These are phyloP conservation scores for Eulemur rubriventer DNA, from an alignment of 2,797 vertebrate genomes.

Conservation along the genomic window DNA sequence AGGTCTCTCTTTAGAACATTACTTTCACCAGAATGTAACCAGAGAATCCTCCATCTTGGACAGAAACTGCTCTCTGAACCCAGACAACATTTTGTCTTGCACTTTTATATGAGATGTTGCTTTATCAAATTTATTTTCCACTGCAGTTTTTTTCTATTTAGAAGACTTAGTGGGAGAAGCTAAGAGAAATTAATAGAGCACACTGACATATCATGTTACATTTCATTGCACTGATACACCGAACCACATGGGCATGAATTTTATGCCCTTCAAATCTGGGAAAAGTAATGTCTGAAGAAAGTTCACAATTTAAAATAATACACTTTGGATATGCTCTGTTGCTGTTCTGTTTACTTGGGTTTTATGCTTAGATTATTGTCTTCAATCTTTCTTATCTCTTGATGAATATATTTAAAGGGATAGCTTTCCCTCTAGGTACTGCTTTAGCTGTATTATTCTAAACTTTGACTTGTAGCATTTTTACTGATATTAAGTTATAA, in stretches of 20 bases:
- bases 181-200: background rate
- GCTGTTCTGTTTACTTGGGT: background rate
- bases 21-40: background rate
- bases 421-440: background rate
- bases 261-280: background rate
- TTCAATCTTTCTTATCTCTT: background rate
- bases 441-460: background rate
- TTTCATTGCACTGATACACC: too few relatives aligned
- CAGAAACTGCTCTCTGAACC: background rate
- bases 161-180: background rate
- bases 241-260: background rate
- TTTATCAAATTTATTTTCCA: background rate
- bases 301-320: background rate
- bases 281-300: background rate
- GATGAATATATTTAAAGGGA: conserved; percentile 6
- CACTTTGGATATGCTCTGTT: background rate
- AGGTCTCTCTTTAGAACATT: background rate
- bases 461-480: background rate
- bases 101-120: background rate
- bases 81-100: background rate
- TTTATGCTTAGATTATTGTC: background rate
- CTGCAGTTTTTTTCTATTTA: background rate
- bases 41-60: background rate
- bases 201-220: background rate
- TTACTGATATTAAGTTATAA: background rate